Conservation (phyloP, 2,888 invertebrate species). For the Ctenicera cuprea region DNA sequence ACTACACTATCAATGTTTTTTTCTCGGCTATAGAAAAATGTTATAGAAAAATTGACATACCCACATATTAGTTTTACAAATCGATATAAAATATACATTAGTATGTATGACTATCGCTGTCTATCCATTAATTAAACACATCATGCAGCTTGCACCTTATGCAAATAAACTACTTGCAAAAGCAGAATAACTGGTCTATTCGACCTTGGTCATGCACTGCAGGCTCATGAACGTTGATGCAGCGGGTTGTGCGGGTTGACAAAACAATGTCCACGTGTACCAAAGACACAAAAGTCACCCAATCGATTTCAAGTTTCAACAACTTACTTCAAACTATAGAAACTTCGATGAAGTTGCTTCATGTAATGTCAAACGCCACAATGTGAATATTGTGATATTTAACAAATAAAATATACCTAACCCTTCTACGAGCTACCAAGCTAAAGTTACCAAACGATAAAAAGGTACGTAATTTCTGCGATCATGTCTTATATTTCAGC, state of each 20-base stretch:
- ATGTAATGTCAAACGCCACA: background rate
- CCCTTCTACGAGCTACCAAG: too few relatives aligned
- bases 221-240: constrained; percentile 32
- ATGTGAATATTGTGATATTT: background rate
- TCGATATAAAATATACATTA: constrained; percentile 18
- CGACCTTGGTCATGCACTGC: constrained; percentile 64
- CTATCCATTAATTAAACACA: constrained; percentile 60
- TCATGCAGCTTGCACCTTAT: constrained; percentile 62
- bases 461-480: too few relatives aligned
- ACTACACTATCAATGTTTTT: too few relatives aligned
- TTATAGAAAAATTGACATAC: background rate
- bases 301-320: constrained; percentile 20
- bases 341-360: background rate
- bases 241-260: constrained; percentile 41
- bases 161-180: constrained; percentile 63
- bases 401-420: too few relatives aligned
- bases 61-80: constrained; percentile 17
- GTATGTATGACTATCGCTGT: constrained; percentile 3
- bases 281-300: constrained; percentile 23
- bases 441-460: too few relatives aligned
- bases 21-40: too few relatives aligned
- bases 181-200: constrained; percentile 63
- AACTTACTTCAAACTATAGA: background rate
- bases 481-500: too few relatives aligned
- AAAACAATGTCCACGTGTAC: constrained; percentile 32